These are phyloP conservation scores for Hirtodrosophila confusa DNA, from an alignment of 2,888 invertebrate species.

Conservation along the genomic window DNA sequence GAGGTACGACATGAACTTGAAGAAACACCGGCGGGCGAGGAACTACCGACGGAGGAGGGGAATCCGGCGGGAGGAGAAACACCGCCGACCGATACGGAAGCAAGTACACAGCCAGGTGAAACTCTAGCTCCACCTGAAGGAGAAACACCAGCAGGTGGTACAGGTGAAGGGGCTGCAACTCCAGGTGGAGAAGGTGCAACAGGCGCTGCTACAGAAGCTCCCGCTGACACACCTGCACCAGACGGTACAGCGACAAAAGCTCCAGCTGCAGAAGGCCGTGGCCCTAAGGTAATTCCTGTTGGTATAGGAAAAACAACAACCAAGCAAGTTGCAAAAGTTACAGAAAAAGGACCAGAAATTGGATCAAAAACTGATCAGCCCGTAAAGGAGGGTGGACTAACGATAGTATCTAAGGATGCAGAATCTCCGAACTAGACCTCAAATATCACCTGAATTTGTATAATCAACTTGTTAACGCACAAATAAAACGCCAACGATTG, in stretches of 20 bases:
- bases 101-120: not conserved
- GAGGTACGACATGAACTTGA: too few species aligned
- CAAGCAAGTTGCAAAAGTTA: too few species aligned
- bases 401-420: not conserved
- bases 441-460: slow-evolving; percentile 8
- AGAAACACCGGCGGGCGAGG: not conserved
- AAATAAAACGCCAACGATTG: slow-evolving; percentile 31
- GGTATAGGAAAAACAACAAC: too few species aligned
- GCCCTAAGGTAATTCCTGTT: too few species aligned
- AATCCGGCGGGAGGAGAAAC: too few species aligned
- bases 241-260: not conserved
- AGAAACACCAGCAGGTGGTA: not conserved
- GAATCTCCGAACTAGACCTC: slow-evolving; percentile 2
- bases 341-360: too few species aligned
- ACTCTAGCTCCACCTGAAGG: too few species aligned
- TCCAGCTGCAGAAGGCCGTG: too few species aligned
- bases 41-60: not conserved
- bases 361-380: too few species aligned
- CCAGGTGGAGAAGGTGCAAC: not conserved
- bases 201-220: not conserved
- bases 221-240: too few species aligned
- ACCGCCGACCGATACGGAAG: not conserved
- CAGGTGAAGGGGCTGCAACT: too few species aligned
- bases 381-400: not conserved
- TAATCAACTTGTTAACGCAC: slow-evolving; percentile 10